Conservation (phyloP, 2,888 invertebrate species). For the Dugesia japonica region DNA sequence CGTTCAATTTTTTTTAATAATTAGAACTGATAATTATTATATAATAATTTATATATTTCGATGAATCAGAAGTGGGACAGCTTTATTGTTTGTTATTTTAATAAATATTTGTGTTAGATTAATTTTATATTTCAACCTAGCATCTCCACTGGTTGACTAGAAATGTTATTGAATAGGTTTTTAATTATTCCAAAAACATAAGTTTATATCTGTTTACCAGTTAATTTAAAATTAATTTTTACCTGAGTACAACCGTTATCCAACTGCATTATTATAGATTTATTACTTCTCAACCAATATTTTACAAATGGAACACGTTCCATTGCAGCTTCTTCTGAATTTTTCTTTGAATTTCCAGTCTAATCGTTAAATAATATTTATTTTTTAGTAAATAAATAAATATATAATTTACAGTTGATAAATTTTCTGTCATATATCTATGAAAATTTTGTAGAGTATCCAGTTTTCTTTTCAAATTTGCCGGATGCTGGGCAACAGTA, state of each 20-base stretch:
- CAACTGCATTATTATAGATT: slow-evolving; percentile 86
- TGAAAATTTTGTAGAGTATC: slow-evolving; percentile 86
- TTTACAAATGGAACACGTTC: slow-evolving; percentile 81
- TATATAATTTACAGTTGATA: slow-evolving; percentile 45
- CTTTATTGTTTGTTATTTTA: too few species aligned
- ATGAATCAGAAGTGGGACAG: too few species aligned
- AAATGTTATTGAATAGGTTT: too few species aligned
- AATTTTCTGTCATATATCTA: slow-evolving; percentile 89
- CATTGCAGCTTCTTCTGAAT: slow-evolving; percentile 70
- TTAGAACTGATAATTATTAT: too few species aligned
- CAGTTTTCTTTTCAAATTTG: slow-evolving; percentile 74
- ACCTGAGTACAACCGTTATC: slow-evolving; percentile 92
- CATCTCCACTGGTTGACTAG: too few species aligned
- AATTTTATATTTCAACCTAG: too few species aligned
- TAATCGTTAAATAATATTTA: slow-evolving; percentile 43
- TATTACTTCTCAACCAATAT: slow-evolving; percentile 85
- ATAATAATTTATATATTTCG: too few species aligned
- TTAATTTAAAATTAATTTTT: slow-evolving; percentile 36
- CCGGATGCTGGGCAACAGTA: slow-evolving; percentile 65
- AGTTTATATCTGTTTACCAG: too few species aligned
- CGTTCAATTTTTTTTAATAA: too few species aligned
- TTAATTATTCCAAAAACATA: too few species aligned
- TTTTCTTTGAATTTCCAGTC: slow-evolving; percentile 60
- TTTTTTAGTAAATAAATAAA: background rate
- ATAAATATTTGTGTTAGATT: too few species aligned